phyloP scores from a whole-genome alignment of 2,888 invertebrate genomes.

The Geophilus truncorum region DNA sequence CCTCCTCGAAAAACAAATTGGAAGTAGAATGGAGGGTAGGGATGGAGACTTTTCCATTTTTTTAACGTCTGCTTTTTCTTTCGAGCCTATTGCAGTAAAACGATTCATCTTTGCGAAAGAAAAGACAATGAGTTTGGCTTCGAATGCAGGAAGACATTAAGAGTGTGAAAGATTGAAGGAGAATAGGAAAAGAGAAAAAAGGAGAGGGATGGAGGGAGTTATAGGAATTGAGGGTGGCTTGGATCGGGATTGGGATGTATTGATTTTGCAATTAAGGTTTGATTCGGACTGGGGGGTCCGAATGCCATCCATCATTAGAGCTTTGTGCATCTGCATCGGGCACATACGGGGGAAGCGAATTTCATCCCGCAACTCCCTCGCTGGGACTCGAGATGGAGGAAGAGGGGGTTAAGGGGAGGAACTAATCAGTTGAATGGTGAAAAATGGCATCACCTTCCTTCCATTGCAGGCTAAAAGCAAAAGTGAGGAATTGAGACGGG shows the following conservation, averaged over 20 bases:
- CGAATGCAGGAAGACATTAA: slow-evolving; percentile 31
- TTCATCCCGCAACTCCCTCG: slow-evolving; percentile 22
- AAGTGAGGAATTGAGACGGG: slow-evolving; percentile 22
- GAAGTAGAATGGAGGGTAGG: slow-evolving; percentile 10
- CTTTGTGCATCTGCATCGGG: slow-evolving; percentile 23
- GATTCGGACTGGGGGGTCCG: slow-evolving; percentile 35
- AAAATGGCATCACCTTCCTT: slow-evolving; percentile 27
- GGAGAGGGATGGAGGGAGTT: slow-evolving; percentile 28
- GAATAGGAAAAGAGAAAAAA: slow-evolving; percentile 28
- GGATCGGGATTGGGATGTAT: slow-evolving; percentile 36
- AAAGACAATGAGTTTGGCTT: slow-evolving; percentile 39
- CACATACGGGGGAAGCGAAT: slow-evolving; percentile 6
- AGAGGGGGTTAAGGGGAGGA: slow-evolving; percentile 31
- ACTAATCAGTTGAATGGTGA: slow-evolving; percentile 28
- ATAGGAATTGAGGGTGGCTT: slow-evolving; percentile 36
- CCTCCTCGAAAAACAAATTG: slow-evolving; percentile 30
- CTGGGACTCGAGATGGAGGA: slow-evolving; percentile 30
- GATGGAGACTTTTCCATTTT: slow-evolving; percentile 34
- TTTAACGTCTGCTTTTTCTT: slow-evolving; percentile 36
- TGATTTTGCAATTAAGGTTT: slow-evolving; percentile 40
- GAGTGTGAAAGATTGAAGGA: slow-evolving; percentile 33
- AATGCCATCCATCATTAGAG: slow-evolving; percentile 32
- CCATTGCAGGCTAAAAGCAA: neutral
- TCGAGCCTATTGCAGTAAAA: slow-evolving; percentile 45
- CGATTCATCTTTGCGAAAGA: slow-evolving; percentile 43